Base-by-base conservation (phyloP, 1,140 invertebrate genomes). In the Paracyclopina nana region DNA sequence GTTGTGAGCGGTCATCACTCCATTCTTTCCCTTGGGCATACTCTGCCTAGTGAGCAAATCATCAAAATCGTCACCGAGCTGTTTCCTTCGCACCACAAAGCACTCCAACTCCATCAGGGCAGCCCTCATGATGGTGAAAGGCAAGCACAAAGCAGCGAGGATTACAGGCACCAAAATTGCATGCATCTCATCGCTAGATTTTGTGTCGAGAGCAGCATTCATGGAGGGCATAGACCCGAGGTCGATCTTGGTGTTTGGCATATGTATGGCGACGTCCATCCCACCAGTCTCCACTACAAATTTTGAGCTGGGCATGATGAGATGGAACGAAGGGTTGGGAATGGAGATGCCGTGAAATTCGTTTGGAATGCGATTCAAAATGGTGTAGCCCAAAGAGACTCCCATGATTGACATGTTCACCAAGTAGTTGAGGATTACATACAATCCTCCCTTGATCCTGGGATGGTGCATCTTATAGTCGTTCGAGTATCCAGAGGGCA, bases 21-120 rank as follows among this genome's bases (percentile, higher is more conserved):
- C 34, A 38, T n/a, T n/a, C n/a, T n/a, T n/a, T n/a, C n/a, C n/a
- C 34, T 16, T 38, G n/a, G 5, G 20, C 34, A 9, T 16, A 38
- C 3, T 16, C 34, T 9, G 14, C 34, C 34, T n/a, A 5, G 2
- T 8, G 34, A 38, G n/a, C 34, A 4, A n/a, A n/a, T 20, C 34
- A 38, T 38, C 34, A 38, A n/a, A 38, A 5, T 38, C 34, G 9
- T 38, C 34, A n/a, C 14, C 2, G 9, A 48, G 30, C n/a, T 48
- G 25, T 14, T 31, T 48, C 27, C 45, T 26, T 28, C 45, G 16
- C 4, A 20, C 12, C 14, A 48, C 26, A 18, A 48, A 48, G 27
- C 45, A 48, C 8, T 48, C 45, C 25, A 48, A 20, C n/a, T 48
- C 45, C 25, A 27, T 48, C 45, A 48, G 27, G 25, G 27, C 20